A percentile compares a stretch with the other conserved stretches of the same genome.
Conservation (phyloP, 2,113 vertebrate genomes). For the Myotis brandtii region DNA sequence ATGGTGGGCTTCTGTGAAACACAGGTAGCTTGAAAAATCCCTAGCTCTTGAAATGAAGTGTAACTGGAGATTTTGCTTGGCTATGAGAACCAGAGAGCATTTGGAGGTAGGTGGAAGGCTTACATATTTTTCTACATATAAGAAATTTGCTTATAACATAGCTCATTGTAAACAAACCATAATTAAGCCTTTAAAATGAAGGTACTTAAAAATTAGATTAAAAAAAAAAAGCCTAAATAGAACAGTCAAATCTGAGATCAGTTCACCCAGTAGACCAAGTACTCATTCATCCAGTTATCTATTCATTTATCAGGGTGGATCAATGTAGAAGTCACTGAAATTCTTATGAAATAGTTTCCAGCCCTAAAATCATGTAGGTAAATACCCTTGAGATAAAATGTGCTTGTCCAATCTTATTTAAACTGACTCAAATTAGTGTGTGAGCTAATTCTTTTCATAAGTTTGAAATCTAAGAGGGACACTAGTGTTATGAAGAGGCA, state of each 20-base stretch:
- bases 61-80: neutral
- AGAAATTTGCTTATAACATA: conserved; percentile 7
- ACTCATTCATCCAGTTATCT: neutral
- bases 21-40: neutral
- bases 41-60: neutral
- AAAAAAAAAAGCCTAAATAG: neutral
- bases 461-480: neutral
- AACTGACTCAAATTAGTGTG: neutral
- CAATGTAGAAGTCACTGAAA: neutral
- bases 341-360: neutral
- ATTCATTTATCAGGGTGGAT: neutral
- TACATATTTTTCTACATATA: neutral
- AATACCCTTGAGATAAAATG: neutral
- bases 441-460: neutral
- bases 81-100: neutral
- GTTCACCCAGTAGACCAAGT: neutral
- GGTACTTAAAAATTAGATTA: neutral
- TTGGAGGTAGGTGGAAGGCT: neutral
- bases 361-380: neutral
- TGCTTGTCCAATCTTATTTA: neutral
- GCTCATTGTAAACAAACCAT: neutral
- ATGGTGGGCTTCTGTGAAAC: neutral
- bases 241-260: neutral
- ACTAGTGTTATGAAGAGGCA: neutral
- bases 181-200: neutral